Evolutionary conservation across 2,113 vertebrate genomes (phyloP), one percentile per base, ranked within the genome.

Genomic region (Microcebus tavaratra): DNA sequence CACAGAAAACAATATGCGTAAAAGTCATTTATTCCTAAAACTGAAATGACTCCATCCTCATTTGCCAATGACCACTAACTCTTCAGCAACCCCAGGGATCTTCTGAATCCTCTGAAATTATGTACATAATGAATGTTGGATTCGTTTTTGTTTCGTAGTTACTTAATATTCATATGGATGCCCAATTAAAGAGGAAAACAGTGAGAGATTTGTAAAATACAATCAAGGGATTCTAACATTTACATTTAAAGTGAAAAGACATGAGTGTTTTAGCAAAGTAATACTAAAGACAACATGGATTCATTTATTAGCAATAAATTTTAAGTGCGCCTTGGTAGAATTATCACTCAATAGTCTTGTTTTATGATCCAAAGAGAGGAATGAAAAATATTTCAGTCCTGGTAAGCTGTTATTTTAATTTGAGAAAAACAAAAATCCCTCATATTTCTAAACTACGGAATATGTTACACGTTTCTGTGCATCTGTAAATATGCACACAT

Each of bases 241-340:
- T 95, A 91, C 86, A 55, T 94, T 93, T 57, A 73, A 93, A 90
- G 68, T 21, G 20, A 89, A 91, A 96, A 93, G 42, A 86, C 14
- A 17, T 29, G 17, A 50, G 39, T 55, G 39, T 61, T 67, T n/a
- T 75, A 89, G 25, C 10, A 87, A 78, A 97, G 14, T 70, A 85
- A 79, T 87, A 80, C 42, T 73, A 86, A 91, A 94, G 95, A 63
- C 92, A 95, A 93, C 79, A 79, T 79, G 82, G 14, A 27, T 48
- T 89, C 55, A 86, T 75, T 63, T 90, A 96, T 91, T 83, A 92
- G n/a, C 83, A 79, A 75, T 80, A 89, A 93, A 91, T 93, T 86
- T 34, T 48, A 79, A 82, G 55, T 61, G 31, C 50, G 67, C 9
- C 13, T 65, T 36, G 34, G 18, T 95, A 91, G 39, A 96, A 78